Evolutionary conservation across 2,113 vertebrate species (phyloP).

Genomic region (Salvelinus sp.): DNA sequence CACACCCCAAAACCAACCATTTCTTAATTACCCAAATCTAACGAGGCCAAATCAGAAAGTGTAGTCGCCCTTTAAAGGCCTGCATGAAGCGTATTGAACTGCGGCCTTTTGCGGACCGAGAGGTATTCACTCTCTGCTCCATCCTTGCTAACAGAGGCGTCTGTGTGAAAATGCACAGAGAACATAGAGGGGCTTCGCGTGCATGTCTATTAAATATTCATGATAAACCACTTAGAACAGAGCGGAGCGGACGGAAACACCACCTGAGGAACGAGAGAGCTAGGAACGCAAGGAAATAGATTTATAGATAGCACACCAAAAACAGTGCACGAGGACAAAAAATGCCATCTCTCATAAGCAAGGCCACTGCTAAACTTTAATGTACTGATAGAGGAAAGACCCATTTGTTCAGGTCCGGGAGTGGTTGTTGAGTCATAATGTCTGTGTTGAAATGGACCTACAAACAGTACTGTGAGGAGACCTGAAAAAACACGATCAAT

Average conservation of each 20-base stretch:
- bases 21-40: too few relatives aligned
- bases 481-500: too few relatives aligned
- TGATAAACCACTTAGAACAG: constrained; percentile 58
- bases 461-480: too few relatives aligned
- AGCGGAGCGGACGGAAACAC: constrained; percentile 51
- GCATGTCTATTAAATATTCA: constrained; percentile 65
- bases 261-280: constrained; percentile 43
- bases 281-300: neutral
- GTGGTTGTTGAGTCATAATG: too few relatives aligned
- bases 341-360: neutral
- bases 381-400: too few relatives aligned
- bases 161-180: constrained; percentile 47
- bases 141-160: constrained; percentile 15
- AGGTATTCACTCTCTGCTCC: neutral
- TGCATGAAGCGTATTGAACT: constrained; percentile 10
- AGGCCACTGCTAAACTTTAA: neutral
- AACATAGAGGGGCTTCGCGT: constrained; percentile 40
- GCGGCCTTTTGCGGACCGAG: constrained; percentile 24
- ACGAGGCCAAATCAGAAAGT: too few relatives aligned
- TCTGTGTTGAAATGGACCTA: too few relatives aligned
- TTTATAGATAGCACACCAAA: constrained; percentile 3
- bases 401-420: too few relatives aligned
- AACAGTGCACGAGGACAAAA: neutral
- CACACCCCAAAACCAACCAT: too few relatives aligned
- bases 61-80: too few relatives aligned